These are phyloP conservation scores for Homarus americanus DNA, from an alignment of 1,140 invertebrate species.

Conservation along the genomic window DNA sequence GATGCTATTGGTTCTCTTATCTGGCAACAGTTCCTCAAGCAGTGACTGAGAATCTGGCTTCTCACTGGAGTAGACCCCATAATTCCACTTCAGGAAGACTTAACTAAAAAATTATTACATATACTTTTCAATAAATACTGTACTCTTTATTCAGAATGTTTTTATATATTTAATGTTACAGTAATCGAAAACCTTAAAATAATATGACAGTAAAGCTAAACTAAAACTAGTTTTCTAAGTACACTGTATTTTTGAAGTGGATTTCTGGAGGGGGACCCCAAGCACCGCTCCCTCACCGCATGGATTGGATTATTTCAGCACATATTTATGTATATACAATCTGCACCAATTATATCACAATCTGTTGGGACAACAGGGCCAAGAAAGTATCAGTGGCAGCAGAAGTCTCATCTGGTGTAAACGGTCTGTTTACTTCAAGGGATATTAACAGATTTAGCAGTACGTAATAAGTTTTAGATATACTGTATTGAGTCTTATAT, in stretches of 20 bases:
- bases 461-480: neutral
- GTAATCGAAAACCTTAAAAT: neutral
- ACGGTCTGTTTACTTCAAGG: neutral
- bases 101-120: neutral
- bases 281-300: constrained; percentile 36
- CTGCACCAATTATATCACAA: constrained; percentile 16
- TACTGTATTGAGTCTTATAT: neutral
- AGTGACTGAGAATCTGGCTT: constrained; percentile 50
- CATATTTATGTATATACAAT: constrained; percentile 26
- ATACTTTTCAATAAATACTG: no score
- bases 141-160: no score
- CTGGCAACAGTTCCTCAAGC: constrained; percentile 12
- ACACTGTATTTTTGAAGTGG: constrained; percentile 28
- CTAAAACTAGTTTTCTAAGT: neutral
- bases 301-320: constrained; percentile 35
- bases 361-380: neutral
- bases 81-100: neutral
- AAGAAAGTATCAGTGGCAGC: neutral
- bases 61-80: constrained; percentile 1
- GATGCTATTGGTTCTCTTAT: neutral
- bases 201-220: no score
- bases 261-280: constrained; percentile 2
- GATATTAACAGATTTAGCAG: neutral
- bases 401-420: neutral
- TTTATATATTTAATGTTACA: neutral